Conservation (phyloP, 2,113 vertebrate species). For the Istiophorus platypterus region DNA sequence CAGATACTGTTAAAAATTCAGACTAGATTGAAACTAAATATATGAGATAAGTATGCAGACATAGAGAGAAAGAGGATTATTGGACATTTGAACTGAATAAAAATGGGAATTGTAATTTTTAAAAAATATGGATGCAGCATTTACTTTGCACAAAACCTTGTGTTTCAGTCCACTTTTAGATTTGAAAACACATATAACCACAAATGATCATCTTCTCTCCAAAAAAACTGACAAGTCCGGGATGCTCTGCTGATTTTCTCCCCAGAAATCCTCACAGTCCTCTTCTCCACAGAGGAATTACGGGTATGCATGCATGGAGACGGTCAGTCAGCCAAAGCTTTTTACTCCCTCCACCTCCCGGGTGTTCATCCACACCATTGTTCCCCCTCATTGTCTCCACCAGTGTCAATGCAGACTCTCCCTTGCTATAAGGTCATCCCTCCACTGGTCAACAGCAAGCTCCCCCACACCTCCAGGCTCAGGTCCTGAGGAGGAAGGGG, state of each 20-base stretch:
- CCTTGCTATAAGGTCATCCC: slow-evolving; percentile 26
- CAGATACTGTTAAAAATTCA: too few relatives aligned
- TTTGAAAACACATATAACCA: background rate
- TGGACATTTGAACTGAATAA: too few relatives aligned
- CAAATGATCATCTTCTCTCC: background rate
- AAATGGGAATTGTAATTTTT: too few relatives aligned
- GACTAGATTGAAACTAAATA: too few relatives aligned
- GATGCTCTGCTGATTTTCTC: background rate
- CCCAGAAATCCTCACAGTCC: background rate
- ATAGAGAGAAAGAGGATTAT: background rate
- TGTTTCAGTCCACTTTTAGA: too few relatives aligned
- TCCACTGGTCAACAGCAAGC: slow-evolving; percentile 15
- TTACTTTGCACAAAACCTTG: too few relatives aligned
- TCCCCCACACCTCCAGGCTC: slow-evolving; percentile 22
- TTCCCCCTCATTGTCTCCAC: slow-evolving; percentile 44
- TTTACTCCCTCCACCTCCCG: slow-evolving; percentile 33
- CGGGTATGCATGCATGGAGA: slow-evolving; percentile 40
- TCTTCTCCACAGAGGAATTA: slow-evolving; percentile 1
- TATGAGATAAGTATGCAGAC: background rate
- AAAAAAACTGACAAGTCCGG: background rate
- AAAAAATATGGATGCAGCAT: too few relatives aligned
- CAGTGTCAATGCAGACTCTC: slow-evolving; percentile 52
- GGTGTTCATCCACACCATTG: slow-evolving; percentile 57
- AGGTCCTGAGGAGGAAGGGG: slow-evolving; percentile 32
- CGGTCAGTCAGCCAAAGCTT: slow-evolving; percentile 22